Percentiles rank a stretch among this genome's conserved stretches.
Conservation (phyloP, 2,888 invertebrate species). For the Drosophila phalerata region DNA sequence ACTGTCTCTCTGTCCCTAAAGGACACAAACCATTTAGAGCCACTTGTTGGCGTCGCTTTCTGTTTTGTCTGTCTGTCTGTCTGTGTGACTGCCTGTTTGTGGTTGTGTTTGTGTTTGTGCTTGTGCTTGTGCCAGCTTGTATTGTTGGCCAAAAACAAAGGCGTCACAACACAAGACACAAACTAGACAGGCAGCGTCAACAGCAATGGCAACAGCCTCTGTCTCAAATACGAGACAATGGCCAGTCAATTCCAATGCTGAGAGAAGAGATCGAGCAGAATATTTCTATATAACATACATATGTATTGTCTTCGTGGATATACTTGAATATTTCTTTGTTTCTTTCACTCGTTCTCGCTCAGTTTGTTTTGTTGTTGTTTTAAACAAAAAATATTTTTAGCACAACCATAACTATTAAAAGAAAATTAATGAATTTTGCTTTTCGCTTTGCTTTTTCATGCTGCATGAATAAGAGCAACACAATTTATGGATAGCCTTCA, state of each 20-base stretch:
- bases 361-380: slow-evolving; percentile 48
- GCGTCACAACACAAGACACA: slow-evolving; percentile 71
- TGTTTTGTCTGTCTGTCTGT: slow-evolving; percentile 29
- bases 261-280: slow-evolving; percentile 8
- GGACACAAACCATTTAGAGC: slow-evolving; percentile 55
- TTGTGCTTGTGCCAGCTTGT: slow-evolving; percentile 38
- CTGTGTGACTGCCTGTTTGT: slow-evolving; percentile 7
- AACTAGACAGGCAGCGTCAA: slow-evolving; percentile 62
- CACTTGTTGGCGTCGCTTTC: slow-evolving; percentile 54
- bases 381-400: slow-evolving; percentile 74
- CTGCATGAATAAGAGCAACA: slow-evolving; percentile 49
- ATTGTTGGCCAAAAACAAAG: slow-evolving; percentile 73
- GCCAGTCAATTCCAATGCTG: slow-evolving; percentile 26
- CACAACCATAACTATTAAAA: slow-evolving; percentile 66
- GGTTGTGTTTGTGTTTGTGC: neutral
- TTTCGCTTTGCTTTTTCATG: slow-evolving; percentile 42
- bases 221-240: slow-evolving; percentile 24
- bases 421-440: slow-evolving; percentile 69
- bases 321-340: neutral
- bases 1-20: slow-evolving; percentile 21
- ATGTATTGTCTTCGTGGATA: slow-evolving; percentile 6
- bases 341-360: too few species aligned
- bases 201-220: slow-evolving; percentile 34
- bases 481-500: slow-evolving; percentile 20
- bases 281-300: slow-evolving; percentile 1